A percentile compares a stretch with the other conserved stretches of the same genome.
These are phyloP conservation scores for Apamea epomidion DNA, from an alignment of 2,888 invertebrate species.

Conservation along the genomic window DNA sequence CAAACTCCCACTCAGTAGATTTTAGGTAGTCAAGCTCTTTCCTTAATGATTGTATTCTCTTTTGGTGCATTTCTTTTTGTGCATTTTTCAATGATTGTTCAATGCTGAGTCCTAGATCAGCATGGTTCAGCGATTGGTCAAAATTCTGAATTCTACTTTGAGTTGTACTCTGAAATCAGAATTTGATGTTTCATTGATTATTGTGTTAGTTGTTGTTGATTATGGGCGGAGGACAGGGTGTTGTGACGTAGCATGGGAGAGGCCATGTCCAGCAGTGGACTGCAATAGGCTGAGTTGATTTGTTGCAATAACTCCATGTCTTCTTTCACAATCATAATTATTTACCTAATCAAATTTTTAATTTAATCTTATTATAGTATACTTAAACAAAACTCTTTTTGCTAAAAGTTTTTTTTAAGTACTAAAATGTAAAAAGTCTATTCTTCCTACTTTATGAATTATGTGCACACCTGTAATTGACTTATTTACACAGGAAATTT, in stretches of 20 bases:
- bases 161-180: conserved; percentile 78
- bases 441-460: neutral
- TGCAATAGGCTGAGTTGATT: neutral
- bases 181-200: neutral
- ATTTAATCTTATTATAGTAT: too few species aligned
- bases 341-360: neutral
- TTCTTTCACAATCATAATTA: neutral
- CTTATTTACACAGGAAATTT: neutral
- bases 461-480: neutral
- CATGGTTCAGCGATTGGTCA: conserved; percentile 88
- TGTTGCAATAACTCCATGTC: neutral
- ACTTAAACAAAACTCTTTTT: neutral
- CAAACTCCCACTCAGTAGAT: conserved; percentile 95
- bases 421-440: neutral
- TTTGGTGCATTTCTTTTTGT: conserved; percentile 92
- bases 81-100: conserved; percentile 90
- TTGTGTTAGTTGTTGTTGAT: neutral
- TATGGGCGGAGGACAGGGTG: neutral
- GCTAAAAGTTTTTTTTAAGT: neutral
- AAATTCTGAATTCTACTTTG: conserved; percentile 81
- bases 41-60: conserved; percentile 92
- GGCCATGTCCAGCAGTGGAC: neutral
- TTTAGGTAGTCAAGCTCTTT: conserved; percentile 95
- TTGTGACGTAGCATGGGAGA: neutral
- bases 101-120: conserved; percentile 89